Evolutionary conservation across 2,888 invertebrate species (phyloP), one percentile per base, ranked within the genome.

Genomic region (Eugnorisma glareosa): DNA sequence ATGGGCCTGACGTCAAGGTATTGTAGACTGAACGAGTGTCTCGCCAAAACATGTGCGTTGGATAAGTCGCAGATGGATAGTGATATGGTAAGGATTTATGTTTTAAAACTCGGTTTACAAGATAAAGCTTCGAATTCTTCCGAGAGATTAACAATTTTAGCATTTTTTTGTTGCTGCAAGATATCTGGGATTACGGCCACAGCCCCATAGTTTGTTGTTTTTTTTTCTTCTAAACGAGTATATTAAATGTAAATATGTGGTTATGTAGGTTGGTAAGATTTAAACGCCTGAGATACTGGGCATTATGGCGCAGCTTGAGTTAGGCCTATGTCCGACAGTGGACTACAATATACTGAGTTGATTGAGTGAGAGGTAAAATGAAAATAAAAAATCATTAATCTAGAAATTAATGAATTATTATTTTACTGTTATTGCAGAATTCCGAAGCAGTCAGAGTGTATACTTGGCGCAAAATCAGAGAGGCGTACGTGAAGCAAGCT

Each of bases 1-100:
- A 96, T 97, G 89, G 98, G 98, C 0, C 90, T 98, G 68, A 94
- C 97, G 0, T 97, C 97, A 31, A 97, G 97, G 75, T 98, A 98
- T 89, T 94, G 94, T 24, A 97, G 97, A 87, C 92, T 98, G 0
- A 98, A 98, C 72, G 66, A 89, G n/a, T 93, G 88, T 59, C 91
- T 95, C 0, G 90, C 91, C 1, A 91, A 82, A 54, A 66, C 92
- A 10, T 89, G 92, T 69, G 71, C 77, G 1, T 70, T 83, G n/a
- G 89, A 92, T 37, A 90, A 88, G 24, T 88, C 85, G 15, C 84
- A 88, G 2, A 70, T 75, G 28, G 83, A 86, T 4, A 77, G 72
- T 72, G 73, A 86, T 82, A 77, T 86, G 75, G 93, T 92, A 82
- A 86, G 81, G 63, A 63, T 24, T 63, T 37, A 37, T 24, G 21